These are phyloP conservation scores for Oxyteleia sp. DNA, from an alignment of 2,888 invertebrate genomes.

Conservation along the genomic window DNA sequence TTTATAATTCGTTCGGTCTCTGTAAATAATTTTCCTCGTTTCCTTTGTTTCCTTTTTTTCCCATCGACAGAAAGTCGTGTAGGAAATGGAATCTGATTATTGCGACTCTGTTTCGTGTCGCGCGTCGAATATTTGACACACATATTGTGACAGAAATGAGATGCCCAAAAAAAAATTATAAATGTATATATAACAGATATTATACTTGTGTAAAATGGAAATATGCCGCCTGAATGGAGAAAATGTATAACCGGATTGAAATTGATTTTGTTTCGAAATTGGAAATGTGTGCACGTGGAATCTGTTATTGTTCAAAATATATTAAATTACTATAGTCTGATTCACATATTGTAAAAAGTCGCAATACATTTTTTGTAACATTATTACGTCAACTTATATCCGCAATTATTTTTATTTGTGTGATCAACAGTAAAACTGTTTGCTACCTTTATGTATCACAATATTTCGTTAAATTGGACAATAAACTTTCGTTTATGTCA, in stretches of 20 bases:
- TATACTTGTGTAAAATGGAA: slow-evolving; percentile 45
- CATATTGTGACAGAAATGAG: slow-evolving; percentile 43
- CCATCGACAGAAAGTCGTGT: slow-evolving; percentile 18
- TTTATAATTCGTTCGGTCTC: slow-evolving; percentile 4
- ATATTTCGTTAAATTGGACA: slow-evolving; percentile 42
- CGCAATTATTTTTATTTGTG: slow-evolving; percentile 9
- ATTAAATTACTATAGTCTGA: slow-evolving; percentile 24
- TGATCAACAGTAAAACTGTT: slow-evolving; percentile 5
- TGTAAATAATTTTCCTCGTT: slow-evolving; percentile 25
- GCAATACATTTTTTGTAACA: slow-evolving; percentile 16
- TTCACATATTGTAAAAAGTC: slow-evolving; percentile 30
- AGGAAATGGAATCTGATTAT: slow-evolving; percentile 53
- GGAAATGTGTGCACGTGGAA: slow-evolving; percentile 31
- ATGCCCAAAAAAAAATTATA: slow-evolving; percentile 58
- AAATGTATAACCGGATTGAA: slow-evolving; percentile 52
- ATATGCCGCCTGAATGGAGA: slow-evolving; percentile 45
- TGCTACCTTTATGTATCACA: not conserved
- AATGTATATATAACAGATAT: slow-evolving; percentile 45
- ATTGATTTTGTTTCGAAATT: slow-evolving; percentile 54
- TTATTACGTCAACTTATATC: not conserved
- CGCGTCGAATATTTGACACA: slow-evolving; percentile 32
- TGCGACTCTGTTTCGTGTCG: slow-evolving; percentile 17
- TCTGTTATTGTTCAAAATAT: slow-evolving; percentile 39
- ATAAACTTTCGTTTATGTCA: slow-evolving; percentile 47
- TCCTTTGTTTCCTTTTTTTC: slow-evolving; percentile 18